Evolutionary conservation across 2,113 vertebrate species (phyloP), one percentile per base, ranked within the genome.

Genomic region (Camarhynchus parvulus): DNA sequence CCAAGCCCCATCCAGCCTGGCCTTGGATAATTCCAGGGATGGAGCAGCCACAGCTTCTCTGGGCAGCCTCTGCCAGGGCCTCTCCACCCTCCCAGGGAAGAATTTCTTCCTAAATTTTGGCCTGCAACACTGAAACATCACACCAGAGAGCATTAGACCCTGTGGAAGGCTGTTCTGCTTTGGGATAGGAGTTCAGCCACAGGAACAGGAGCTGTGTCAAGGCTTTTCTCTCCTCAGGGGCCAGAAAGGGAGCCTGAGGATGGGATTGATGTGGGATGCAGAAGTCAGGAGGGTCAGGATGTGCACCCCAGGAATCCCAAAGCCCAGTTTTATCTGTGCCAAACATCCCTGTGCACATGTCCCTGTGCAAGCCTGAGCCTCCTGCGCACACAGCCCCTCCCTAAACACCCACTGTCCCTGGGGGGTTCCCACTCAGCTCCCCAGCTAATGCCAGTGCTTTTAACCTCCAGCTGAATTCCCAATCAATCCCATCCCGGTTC

Each of bases 391-490:
- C 39, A 83, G 13, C 42, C 35, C n/a, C 20, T 50, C 20, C 28
- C 42, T 3, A 53, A 93, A 37, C 0, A 28, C 3, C 20, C 33
- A 52, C 30, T 21, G 6, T 41, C 81, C 92, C 91, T 77, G 0
- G 49, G 39, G 64, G 53, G 37, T 7, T 89, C 16, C 69, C 93
- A 94, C 64, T 94, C 44, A 92, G 3, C 30, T 94, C 56, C 59
- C 37, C 82, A 75, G 92, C 53, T 85, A 93, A 77, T 11, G 6
- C 73, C 83, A 75, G 64, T 13, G 94, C 95, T 96, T 96, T 96
- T 97, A 96, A 87, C 91, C 73, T 95, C 83, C 68, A 83, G 44
- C 77, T 72, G 89, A 27, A 67, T 87, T 91, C 68, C 87, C 58
- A 84, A 94, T 97, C 92, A 62, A 95, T 97, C 8, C 0, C 68